A percentile compares a stretch with the other conserved stretches of the same genome.
phyloP scores from a whole-genome alignment of 2,888 invertebrate species.

The Drosophila monieri region DNA sequence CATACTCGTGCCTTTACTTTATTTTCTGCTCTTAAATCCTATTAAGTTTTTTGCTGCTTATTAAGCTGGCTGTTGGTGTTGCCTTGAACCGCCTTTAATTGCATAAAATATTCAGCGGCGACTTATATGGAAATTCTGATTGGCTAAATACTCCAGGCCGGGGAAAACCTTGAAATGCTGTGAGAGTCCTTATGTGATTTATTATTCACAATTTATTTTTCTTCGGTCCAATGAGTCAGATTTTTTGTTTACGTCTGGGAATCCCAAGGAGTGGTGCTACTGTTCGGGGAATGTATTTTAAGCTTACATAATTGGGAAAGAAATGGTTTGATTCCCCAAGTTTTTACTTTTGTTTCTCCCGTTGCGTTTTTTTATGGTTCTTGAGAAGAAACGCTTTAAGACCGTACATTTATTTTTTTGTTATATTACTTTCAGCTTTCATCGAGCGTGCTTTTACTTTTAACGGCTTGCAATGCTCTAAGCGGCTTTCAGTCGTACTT shows the following conservation, averaged over 20 bases:
- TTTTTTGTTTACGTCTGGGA: not conserved
- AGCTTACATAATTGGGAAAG: not conserved
- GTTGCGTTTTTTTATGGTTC: not conserved
- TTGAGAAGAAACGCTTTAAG: not conserved
- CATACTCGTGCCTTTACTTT: constrained; percentile 23
- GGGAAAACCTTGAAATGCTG: constrained; percentile 18
- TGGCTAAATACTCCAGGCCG: constrained; percentile 24
- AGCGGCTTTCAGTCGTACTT: constrained; percentile 20
- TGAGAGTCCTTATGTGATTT: constrained; percentile 3
- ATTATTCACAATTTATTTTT: not conserved
- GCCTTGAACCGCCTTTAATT: constrained; percentile 61
- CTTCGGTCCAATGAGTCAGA: not conserved
- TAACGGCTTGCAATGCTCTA: constrained; percentile 8
- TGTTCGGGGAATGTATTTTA: not conserved
- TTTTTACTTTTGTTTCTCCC: not conserved
- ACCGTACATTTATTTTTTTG: not conserved
- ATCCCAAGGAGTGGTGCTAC: not conserved
- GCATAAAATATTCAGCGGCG: constrained; percentile 48
- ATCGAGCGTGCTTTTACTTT: constrained; percentile 29
- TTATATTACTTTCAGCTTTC: constrained; percentile 20
- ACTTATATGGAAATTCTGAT: constrained; percentile 35
- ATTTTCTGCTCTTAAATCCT: constrained; percentile 49
- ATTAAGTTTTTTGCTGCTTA: constrained; percentile 58
- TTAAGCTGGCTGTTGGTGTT: constrained; percentile 57
- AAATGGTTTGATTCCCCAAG: not conserved